Evolutionary conservation across 1,140 invertebrate genomes (phyloP), one percentile per base, ranked within the genome.

Genomic region (Heliconius hewitsoni): DNA sequence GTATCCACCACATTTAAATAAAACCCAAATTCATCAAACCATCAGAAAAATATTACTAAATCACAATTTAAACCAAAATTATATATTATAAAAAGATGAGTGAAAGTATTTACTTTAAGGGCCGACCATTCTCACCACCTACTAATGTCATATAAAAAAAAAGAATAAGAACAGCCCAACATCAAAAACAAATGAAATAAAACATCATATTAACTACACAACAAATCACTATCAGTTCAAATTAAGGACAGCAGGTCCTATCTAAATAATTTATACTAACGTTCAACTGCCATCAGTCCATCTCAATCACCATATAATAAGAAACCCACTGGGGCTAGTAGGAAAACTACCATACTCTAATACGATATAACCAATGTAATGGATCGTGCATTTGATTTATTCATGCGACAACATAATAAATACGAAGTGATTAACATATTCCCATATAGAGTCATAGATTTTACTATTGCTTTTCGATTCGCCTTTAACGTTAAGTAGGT

Each of bases 391-490:
- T 52, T 71, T 81, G 80, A 81, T 81, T 81, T 81, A 81, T 81
- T 78, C 80, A 78, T 78, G 80, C 52, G 75, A 80, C 79, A 77
- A 77, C 76, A 81, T 77, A 81, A 81, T 81, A 81, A 81, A 81
- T 81, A 81, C 76, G 52, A 19, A 46, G 46, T 50, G 73, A 81
- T 81, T 81, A 81, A 81, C 80, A 81, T 81, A 81, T 81, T 50
- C 30, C 80, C 80, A 81, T 81, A 81, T 81, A 75, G 37, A 78
- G 76, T 70, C 71, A 73, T 77, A 73, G 79, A 76, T 80, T 76
- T 80, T 80, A 71, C 76, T 77, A 77, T 77, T 70, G 70, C 70
- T 23, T 23, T 70, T 50, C 18, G 76, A 77, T 77, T 71, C 55
- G 76, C 52, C 70, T 77, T 72, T 77, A 77, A 66, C 76, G 71